phyloP scores from a whole-genome alignment of 92 coral and sea anemone species.

The Anthopleura xanthogrammica region DNA sequence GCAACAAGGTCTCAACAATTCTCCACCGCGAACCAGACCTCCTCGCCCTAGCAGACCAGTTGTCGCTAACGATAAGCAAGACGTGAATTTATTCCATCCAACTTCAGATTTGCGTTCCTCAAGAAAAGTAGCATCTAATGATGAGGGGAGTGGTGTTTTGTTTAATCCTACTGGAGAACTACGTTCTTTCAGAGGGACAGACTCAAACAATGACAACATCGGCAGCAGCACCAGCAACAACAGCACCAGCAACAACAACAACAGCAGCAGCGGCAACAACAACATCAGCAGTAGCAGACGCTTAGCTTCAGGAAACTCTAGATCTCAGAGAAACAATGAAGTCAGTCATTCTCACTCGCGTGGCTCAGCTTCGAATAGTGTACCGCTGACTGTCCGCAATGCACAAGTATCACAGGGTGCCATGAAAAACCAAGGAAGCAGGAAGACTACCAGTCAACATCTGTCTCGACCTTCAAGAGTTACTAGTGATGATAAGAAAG shows the following conservation, averaged over 20 bases:
- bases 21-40: slow-evolving; percentile 17
- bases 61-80: background rate
- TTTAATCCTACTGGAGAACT: background rate
- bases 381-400: background rate
- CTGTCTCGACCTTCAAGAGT: background rate
- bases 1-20: background rate
- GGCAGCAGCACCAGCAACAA: background rate
- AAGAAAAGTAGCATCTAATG: background rate
- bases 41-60: slow-evolving; percentile 43
- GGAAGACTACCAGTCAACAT: background rate
- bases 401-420: background rate
- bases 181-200: background rate
- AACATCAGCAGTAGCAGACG: background rate
- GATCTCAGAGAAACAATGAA: background rate
- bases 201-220: background rate
- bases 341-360: background rate
- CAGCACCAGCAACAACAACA: background rate
- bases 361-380: background rate
- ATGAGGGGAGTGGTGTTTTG: background rate
- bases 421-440: background rate
- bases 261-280: background rate
- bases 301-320: background rate
- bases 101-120: background rate
- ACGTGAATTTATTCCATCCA: background rate
- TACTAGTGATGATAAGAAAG: background rate